Evolutionary conservation across 2,113 vertebrate species (phyloP).

Genomic region (Dipodomys merriami): DNA sequence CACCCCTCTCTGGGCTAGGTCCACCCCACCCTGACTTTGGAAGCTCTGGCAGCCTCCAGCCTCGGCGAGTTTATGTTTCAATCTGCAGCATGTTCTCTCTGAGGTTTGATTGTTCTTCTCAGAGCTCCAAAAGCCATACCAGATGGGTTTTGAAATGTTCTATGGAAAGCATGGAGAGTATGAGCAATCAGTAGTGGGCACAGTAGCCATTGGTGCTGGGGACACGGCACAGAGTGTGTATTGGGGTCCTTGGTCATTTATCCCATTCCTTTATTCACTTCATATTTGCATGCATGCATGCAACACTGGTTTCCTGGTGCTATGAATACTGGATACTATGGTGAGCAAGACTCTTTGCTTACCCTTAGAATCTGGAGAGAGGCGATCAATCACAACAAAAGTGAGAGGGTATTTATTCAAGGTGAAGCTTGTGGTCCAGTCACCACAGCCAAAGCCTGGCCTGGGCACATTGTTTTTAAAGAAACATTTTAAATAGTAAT

Average conservation of each 20-base stretch:
- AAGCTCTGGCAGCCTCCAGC: slow-evolving; percentile 51
- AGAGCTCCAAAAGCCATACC: slow-evolving; percentile 6
- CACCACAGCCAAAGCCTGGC: no score
- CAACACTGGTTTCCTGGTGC: not conserved
- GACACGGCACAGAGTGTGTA: not conserved
- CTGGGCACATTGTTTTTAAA: no score
- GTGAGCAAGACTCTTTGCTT: accelerated
- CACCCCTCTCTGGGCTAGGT: not conserved
- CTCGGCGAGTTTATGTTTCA: slow-evolving; percentile 32
- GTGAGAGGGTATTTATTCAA: not conserved
- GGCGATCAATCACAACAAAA: not conserved
- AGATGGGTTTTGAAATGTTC: no score
- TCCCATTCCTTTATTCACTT: not conserved
- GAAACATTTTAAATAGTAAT: no score
- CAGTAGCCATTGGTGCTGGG: not conserved
- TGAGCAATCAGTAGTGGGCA: not conserved
- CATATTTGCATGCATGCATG: accelerated
- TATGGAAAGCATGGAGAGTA: no score
- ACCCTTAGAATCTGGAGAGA: no score
- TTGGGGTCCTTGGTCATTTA: not conserved
- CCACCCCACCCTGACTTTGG: slow-evolving; percentile 73
- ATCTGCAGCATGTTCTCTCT: slow-evolving; percentile 46
- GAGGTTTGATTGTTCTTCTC: not conserved
- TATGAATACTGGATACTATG: accelerated
- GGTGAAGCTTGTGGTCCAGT: no score